Conservation (phyloP, 2,888 invertebrate species). For the Myathropa florea region DNA sequence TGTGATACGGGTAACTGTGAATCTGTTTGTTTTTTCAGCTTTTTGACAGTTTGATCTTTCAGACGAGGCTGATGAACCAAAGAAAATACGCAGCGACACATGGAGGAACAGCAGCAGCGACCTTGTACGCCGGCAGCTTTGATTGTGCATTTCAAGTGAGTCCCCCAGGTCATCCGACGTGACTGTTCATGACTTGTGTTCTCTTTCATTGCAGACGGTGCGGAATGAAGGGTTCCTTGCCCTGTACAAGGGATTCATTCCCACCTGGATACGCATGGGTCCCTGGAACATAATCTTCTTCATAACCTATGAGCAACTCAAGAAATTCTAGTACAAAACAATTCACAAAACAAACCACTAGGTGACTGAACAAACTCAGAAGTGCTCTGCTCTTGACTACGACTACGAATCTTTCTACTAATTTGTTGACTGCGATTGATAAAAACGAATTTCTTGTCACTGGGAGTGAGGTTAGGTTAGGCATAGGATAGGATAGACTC, state of each 20-base stretch:
- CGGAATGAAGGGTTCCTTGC: conserved; percentile 92
- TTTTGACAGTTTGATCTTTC: conserved; percentile 76
- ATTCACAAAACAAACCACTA: conserved; percentile 22
- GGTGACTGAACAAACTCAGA: conserved; percentile 31
- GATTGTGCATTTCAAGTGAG: conserved; percentile 90
- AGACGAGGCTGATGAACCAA: conserved; percentile 98
- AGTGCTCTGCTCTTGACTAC: conserved; percentile 36
- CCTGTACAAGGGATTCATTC: conserved; percentile 96
- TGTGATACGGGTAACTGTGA: conserved; percentile 88
- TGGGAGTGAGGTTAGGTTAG: conserved; percentile 1
- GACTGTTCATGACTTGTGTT: too few relatives aligned
- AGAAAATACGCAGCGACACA: conserved; percentile 83
- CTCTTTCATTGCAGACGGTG: conserved; percentile 87
- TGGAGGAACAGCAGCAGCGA: conserved; percentile 78
- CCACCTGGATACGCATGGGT: conserved; percentile 97
- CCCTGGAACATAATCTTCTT: conserved; percentile 99
- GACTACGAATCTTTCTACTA: background rate
- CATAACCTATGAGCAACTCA: conserved; percentile 95
- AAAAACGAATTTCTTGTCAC: conserved; percentile 45
- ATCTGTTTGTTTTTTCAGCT: conserved; percentile 58
- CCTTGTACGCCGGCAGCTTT: conserved; percentile 89
- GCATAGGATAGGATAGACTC: conserved; percentile 14
- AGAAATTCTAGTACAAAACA: conserved; percentile 83
- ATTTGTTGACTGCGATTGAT: conserved; percentile 2
- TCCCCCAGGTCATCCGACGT: background rate